Percentiles rank a stretch among this genome's conserved stretches.
Evolutionary conservation across 2,113 vertebrate species (phyloP).

Genomic region (Madoqua kirkii): DNA sequence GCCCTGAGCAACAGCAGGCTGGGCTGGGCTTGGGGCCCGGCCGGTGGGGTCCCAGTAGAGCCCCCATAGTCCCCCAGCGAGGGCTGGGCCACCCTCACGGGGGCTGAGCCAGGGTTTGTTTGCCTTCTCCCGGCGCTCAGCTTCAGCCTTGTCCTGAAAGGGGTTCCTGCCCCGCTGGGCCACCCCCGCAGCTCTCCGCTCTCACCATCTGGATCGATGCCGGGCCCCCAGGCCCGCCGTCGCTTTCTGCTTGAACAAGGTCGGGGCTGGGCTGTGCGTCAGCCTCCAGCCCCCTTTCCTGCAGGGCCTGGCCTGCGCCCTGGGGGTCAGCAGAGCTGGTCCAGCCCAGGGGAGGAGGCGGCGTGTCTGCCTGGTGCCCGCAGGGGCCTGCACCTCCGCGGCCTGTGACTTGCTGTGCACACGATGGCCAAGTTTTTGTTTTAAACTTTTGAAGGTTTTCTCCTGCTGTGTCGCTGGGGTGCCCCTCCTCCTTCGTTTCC

Average conservation of each 20-base stretch:
- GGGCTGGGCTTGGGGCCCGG: neutral
- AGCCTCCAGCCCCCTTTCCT: neutral
- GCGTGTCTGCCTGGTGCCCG: rapidly evolving
- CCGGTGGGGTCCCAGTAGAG: neutral
- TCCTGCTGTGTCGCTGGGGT: rapidly evolving
- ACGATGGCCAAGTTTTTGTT: rapidly evolving
- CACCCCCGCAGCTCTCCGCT: neutral
- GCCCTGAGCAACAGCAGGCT: neutral
- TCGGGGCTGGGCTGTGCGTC: rapidly evolving
- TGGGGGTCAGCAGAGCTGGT: too few relatives aligned
- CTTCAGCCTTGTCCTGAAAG: neutral
- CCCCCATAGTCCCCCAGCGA: rapidly evolving
- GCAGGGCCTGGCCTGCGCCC: neutral
- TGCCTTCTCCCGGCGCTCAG: neutral
- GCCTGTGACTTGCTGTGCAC: too few relatives aligned
- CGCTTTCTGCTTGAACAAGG: neutral
- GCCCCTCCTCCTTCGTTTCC: too few relatives aligned
- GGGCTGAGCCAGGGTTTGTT: neutral
- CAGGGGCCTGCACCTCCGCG: neutral
- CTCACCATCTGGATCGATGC: neutral
- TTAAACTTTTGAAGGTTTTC: neutral
- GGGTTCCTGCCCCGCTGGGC: neutral
- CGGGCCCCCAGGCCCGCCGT: too few relatives aligned
- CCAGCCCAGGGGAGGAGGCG: neutral
- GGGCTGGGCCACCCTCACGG: neutral